Conservation (phyloP, 1,140 invertebrate species). For the Cephus cinctus region DNA sequence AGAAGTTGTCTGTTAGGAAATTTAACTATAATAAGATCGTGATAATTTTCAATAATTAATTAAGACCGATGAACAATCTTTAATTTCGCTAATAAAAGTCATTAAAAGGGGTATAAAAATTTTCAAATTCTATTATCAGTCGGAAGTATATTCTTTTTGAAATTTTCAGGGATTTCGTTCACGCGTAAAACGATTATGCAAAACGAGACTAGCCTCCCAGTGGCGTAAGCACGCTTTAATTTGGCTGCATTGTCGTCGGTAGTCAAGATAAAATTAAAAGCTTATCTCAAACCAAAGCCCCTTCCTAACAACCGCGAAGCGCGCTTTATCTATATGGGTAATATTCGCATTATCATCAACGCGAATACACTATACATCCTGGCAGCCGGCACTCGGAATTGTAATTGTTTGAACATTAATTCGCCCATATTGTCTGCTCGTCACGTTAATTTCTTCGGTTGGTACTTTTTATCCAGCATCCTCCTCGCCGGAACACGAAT, state of each 20-base stretch:
- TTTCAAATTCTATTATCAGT: too few relatives aligned
- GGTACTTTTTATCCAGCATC: not conserved
- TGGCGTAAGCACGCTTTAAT: conserved; percentile 30
- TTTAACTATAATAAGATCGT: too few relatives aligned
- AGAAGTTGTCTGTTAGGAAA: too few relatives aligned
- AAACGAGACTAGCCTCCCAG: conserved; percentile 20
- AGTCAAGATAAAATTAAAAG: conserved; percentile 38
- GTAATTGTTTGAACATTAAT: conserved; percentile 40
- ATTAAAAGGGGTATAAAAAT: too few relatives aligned
- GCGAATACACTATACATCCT: conserved; percentile 2
- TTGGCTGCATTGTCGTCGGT: conserved; percentile 33
- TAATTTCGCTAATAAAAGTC: too few relatives aligned
- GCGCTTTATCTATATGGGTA: conserved; percentile 28
- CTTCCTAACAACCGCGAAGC: not conserved
- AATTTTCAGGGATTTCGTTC: conserved; percentile 26
- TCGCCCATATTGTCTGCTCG: conserved; percentile 30
- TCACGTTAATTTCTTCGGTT: not conserved
- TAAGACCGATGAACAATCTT: too few relatives aligned
- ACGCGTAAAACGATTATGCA: conserved; percentile 36
- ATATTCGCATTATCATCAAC: conserved; percentile 37
- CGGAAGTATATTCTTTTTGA: too few relatives aligned
- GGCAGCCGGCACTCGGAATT: conserved; percentile 13
- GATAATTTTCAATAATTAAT: too few relatives aligned
- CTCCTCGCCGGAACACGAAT: too few relatives aligned
- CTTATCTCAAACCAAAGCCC: conserved; percentile 27